Evolutionary conservation across 2,888 invertebrate genomes (phyloP).

Genomic region (Drosophila quinaria): DNA sequence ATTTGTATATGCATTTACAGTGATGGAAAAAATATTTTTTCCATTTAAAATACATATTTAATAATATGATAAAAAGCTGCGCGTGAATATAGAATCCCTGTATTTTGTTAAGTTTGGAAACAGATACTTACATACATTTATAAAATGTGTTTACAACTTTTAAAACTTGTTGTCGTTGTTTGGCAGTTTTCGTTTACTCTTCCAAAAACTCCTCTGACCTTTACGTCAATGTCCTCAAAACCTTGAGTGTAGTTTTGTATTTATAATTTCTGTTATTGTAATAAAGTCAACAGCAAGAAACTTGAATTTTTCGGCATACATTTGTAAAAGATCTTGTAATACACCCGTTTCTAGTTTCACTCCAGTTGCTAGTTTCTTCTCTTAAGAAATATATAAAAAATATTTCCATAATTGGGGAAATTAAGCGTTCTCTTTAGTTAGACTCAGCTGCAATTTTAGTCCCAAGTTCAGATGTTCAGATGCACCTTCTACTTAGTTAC

Average conservation of each 20-base stretch:
- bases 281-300: constrained; percentile 21
- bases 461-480: background rate
- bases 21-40: too few relatives aligned
- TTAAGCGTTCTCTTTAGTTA: constrained; percentile 33
- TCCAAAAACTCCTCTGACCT: constrained; percentile 40
- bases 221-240: constrained; percentile 74
- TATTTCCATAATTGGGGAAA: constrained; percentile 68
- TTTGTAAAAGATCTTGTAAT: constrained; percentile 12
- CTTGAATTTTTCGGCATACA: constrained; percentile 48
- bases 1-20: too few relatives aligned
- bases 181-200: background rate
- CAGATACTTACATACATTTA: background rate
- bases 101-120: too few relatives aligned
- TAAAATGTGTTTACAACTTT: constrained; percentile 16
- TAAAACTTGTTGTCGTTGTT: constrained; percentile 48
- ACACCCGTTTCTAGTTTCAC: constrained; percentile 16
- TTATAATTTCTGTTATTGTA: constrained; percentile 19
- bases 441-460: constrained; percentile 1
- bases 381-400: constrained; percentile 17
- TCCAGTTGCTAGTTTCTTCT: constrained; percentile 24
- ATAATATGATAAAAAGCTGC: too few relatives aligned
- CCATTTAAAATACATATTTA: too few relatives aligned
- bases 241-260: constrained; percentile 58
- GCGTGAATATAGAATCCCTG: too few relatives aligned
- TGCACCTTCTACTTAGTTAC: constrained; percentile 18